A percentile compares a stretch with the other conserved stretches of the same genome.
Conservation (phyloP, 2,113 vertebrate species). For the Salvator merianae region DNA sequence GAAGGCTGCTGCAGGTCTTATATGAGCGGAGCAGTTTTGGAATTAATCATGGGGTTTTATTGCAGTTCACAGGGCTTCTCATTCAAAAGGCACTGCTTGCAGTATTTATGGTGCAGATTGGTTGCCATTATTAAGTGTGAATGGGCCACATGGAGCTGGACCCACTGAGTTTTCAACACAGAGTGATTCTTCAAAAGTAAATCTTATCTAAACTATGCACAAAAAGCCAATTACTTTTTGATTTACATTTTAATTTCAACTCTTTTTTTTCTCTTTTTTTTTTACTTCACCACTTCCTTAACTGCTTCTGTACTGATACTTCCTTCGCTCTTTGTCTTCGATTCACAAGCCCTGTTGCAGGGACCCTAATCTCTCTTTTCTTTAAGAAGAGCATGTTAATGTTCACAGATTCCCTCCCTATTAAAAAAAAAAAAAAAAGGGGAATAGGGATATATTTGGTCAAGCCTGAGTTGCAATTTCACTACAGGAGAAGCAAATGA, state of each 20-base stretch:
- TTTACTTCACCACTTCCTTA: no score
- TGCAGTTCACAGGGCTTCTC: conserved; percentile 79
- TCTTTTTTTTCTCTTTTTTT: conserved; percentile 45
- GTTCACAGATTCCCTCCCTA: background rate
- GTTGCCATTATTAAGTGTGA: conserved; percentile 78
- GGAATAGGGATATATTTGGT: conserved; percentile 12
- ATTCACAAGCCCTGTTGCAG: conserved; percentile 54
- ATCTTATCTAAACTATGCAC: conserved; percentile 84
- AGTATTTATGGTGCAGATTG: conserved; percentile 79
- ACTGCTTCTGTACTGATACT: conserved; percentile 51
- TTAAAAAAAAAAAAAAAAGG: no score
- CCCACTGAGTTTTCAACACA: conserved; percentile 77
- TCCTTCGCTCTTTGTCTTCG: conserved; percentile 71
- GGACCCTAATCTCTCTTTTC: conserved; percentile 42
- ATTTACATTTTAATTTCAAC: conserved; percentile 84
- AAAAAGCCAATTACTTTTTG: conserved; percentile 83
- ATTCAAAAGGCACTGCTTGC: conserved; percentile 79
- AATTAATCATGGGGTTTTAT: conserved; percentile 84
- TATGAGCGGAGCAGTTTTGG: conserved; percentile 77
- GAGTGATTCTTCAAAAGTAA: conserved; percentile 83
- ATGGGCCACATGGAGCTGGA: conserved; percentile 71
- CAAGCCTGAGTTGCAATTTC: conserved; percentile 31
- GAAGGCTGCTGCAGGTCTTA: conserved; percentile 81
- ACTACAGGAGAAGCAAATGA: conserved; percentile 37
- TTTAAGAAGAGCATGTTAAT: conserved; percentile 65